Evolutionary conservation across 1,140 invertebrate genomes (phyloP), one percentile per base, ranked within the genome.

Genomic region (Andricus grossulariae): DNA sequence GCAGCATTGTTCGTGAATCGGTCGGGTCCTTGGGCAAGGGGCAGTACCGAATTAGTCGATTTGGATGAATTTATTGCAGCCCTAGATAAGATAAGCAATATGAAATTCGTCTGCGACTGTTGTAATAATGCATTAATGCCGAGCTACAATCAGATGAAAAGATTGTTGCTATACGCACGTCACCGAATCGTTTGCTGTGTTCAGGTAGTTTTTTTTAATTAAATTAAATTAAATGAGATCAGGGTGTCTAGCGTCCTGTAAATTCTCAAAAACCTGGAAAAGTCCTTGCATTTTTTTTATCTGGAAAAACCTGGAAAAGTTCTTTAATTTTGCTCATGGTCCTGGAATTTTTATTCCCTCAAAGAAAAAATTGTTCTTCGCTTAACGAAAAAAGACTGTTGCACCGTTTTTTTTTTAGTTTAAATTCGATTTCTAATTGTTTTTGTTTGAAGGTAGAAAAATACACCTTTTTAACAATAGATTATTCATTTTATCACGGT

Each of bases 91-190:
- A 85, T 91, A 73, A 60, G 84, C 73, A 82, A 91, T 77, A 72
- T 88, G 15, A 54, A 85, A 73, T 90, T 87, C 80, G 74, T 92
- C 49, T 87, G 83, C 74, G 83, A 91, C 66, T 91, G 90, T 73
- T 91, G 90, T 75, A 87, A 82, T 0, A 91, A 90, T 76, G 83
- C 82, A 5, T 77, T 91, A 45, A 74, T 87, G 15, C 79, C 81
- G 18, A 78, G 87, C 73, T 86, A 87, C 60, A 76, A 73, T 21
- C 81, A 89, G 66, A 89, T 88, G 80, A 84, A 72, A 50, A 57
- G 78, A 57, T 60, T 90, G 32, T 66, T 90, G 19, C 76, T 80
- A 16, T 91, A 90, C 72, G 85, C 88, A 11, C 83, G 83, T 39
- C 71, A 85, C 39, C 84, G 86, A 83, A 84, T 90, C 72, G 70